Base-by-base conservation (phyloP, 2,888 invertebrate genomes). In the Parthenolecanium corni region DNA sequence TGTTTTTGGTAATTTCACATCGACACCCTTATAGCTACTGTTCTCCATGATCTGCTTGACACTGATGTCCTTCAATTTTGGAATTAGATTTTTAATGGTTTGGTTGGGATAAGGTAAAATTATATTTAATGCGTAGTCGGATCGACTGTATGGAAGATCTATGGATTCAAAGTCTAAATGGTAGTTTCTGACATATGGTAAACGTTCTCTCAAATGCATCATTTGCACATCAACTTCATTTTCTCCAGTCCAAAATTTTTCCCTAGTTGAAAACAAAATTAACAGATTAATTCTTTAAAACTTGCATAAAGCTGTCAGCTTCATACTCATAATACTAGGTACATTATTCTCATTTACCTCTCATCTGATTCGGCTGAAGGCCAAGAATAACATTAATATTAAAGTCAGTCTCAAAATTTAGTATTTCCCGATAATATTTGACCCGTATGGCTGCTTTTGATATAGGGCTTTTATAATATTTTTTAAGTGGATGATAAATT, bases 181-280 rank as follows among this genome's bases (percentile, higher is more conserved):
- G 11, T 69, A 69, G 66, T 79, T 79, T 66, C 76, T 76, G 66
- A 75, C 75, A 69, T 80, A 84, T 0, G 80, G 81, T 67, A 81
- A 80, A 1, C 74, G 70, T 0, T 82, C 80, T 0, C 77, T 78
- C 56, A 81, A 83, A 49, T 79, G 76, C 87, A 87, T 87, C 75
- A 84, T 78, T 61, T 82, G 80, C 0, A 80, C 78, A 64, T 70
- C 31, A 0, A 52, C 31, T 11, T 52, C 52, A 14, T 52, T 52
- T 4, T 24, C 25, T 14, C 52, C 52, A 16, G 23, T 52, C 24
- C 18, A 16, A 25, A 52, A 52, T 52, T 52, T 52, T 16, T 52
- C 52, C 14, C 52, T 52, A 31, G 11, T 24, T 31, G 16, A 25
- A 20, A 20, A 47, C 3, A 20, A 47, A 2, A 20, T 4, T 6